Evolutionary conservation across 1,140 invertebrate genomes (phyloP).

Genomic region (Bathynomus jamesi): DNA sequence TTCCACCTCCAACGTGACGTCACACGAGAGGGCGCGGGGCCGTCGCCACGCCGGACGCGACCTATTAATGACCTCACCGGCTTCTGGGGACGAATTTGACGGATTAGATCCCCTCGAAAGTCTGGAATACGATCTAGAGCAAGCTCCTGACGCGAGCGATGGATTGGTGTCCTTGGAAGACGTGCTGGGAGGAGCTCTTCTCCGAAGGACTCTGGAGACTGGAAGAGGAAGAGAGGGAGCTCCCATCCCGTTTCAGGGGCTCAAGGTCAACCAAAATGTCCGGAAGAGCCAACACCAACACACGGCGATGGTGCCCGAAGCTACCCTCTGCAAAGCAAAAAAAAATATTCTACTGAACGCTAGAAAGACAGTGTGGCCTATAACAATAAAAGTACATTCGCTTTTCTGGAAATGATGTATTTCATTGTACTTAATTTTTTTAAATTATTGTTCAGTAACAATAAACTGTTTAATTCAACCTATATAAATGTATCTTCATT

Average conservation of each 20-base stretch:
- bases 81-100: no score
- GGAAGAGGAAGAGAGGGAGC: constrained; percentile 5
- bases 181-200: background rate
- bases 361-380: no score
- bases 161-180: background rate
- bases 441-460: no score
- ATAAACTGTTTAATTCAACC: no score
- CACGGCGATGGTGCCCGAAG: constrained; percentile 17
- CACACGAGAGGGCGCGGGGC: constrained; percentile 18
- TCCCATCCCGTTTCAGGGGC: background rate
- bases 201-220: background rate
- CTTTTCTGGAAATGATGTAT: no score
- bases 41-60: constrained; percentile 9
- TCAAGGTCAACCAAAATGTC: constrained; percentile 14
- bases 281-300: constrained; percentile 20
- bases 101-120: no score
- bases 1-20: constrained; percentile 20
- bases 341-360: background rate
- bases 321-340: background rate
- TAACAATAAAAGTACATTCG: no score
- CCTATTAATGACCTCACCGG: no score
- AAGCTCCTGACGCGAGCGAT: no score
- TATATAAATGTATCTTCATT: no score
- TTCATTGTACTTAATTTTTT: no score
- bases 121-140: no score